Evolutionary conservation across 2,113 vertebrate genomes (phyloP).

Genomic region (Hypomesus transpacificus): DNA sequence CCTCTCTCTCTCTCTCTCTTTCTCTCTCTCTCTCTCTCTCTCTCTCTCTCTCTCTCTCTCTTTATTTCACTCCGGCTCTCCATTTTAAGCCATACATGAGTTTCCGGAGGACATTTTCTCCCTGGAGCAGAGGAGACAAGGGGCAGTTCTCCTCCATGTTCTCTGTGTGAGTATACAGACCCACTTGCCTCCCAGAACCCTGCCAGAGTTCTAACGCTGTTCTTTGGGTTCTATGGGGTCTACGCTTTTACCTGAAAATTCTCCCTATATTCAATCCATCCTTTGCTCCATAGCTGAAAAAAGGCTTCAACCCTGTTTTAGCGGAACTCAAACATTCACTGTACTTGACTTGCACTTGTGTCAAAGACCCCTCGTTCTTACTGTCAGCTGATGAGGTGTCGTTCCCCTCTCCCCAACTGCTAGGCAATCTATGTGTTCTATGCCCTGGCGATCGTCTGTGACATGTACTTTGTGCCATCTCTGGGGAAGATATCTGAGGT

Average conservation of each 20-base stretch:
- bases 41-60: neutral
- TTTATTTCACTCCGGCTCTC: conserved; percentile 7
- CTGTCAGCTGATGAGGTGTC: neutral
- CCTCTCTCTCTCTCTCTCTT: neutral
- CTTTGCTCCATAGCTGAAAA: too few relatives aligned
- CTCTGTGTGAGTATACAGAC: conserved; percentile 68
- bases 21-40: neutral
- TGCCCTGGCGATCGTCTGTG: conserved; percentile 76
- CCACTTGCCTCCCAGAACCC: too few relatives aligned
- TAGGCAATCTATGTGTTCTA: conserved; percentile 79
- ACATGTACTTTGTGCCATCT: conserved; percentile 77
- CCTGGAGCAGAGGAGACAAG: conserved; percentile 65
- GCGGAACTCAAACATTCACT: too few relatives aligned
- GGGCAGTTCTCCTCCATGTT: conserved; percentile 73
- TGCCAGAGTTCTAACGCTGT: too few relatives aligned
- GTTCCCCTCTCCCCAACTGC: conserved; percentile 28
- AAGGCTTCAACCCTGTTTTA: too few relatives aligned
- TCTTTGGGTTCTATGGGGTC: too few relatives aligned
- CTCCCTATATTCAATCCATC: too few relatives aligned
- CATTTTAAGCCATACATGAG: conserved; percentile 65
- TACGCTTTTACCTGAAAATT: too few relatives aligned
- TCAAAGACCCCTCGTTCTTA: neutral
- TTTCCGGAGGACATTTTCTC: conserved; percentile 76
- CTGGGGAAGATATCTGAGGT: conserved; percentile 78
- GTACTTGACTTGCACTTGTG: too few relatives aligned